phyloP scores from a whole-genome alignment of 2,113 vertebrate species.

The Anser brachyrhynchus region DNA sequence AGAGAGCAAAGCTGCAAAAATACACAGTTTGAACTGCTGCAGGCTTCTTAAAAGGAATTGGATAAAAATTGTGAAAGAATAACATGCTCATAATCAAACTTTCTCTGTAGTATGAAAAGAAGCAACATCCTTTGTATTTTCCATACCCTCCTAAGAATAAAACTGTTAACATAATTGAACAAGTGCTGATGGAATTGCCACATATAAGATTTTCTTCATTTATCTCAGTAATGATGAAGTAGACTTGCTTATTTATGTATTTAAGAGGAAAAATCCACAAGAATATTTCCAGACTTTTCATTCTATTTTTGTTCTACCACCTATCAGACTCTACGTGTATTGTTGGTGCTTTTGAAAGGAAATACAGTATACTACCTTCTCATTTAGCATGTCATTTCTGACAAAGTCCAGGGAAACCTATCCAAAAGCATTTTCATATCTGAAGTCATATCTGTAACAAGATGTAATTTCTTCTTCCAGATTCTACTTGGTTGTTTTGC shows the following conservation, averaged over 20 bases:
- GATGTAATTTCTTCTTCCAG: not conserved
- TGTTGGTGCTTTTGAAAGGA: not conserved
- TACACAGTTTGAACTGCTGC: not conserved
- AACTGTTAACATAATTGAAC: not conserved
- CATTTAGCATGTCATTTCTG: not conserved
- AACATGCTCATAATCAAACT: not conserved
- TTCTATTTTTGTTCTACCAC: not conserved
- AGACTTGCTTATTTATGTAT: constrained; percentile 14
- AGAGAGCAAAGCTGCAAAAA: not conserved
- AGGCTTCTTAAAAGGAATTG: not conserved
- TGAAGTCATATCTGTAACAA: not conserved
- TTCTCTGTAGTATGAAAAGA: not conserved
- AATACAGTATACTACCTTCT: not conserved
- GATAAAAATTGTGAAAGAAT: not conserved
- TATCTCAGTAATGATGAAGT: constrained; percentile 31
- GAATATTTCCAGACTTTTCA: not conserved
- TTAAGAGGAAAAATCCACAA: constrained; percentile 10
- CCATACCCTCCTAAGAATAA: not conserved
- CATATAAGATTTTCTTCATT: not conserved
- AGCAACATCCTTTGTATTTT: not conserved
- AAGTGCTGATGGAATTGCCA: not conserved
- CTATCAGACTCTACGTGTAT: not conserved
- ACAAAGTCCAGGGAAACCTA: not conserved
- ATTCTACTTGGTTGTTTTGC: not conserved
- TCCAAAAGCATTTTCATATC: not conserved